Conservation (phyloP, 2,797 vertebrate genomes). For the Corythornis leucogaster region DNA sequence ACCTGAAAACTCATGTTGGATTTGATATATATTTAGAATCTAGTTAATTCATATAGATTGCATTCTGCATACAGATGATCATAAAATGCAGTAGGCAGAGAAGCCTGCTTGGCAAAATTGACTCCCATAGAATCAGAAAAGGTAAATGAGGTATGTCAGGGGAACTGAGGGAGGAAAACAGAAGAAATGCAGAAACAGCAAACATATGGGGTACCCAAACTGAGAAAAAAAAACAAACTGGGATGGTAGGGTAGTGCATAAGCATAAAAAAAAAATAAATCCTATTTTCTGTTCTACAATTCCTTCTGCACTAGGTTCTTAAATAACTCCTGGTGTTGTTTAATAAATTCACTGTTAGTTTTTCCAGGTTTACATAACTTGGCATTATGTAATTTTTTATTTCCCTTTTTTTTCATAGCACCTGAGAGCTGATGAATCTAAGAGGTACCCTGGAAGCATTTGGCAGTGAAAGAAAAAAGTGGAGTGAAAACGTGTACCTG, state of each 20-base stretch:
- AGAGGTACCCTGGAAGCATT: background rate
- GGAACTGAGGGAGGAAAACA: slow-evolving; percentile 13
- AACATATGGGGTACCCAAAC: slow-evolving; percentile 12
- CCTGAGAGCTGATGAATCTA: background rate
- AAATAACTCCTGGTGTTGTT: slow-evolving; percentile 18
- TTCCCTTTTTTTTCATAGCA: background rate
- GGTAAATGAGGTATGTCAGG: slow-evolving; percentile 6
- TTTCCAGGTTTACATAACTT: slow-evolving; percentile 17
- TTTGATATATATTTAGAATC: slow-evolving; percentile 63
- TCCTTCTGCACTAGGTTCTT: background rate
- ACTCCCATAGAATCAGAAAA: slow-evolving; percentile 1
- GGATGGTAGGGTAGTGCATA: background rate
- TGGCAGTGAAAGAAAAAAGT: background rate
- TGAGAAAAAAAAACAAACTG: background rate
- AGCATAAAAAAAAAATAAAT: background rate
- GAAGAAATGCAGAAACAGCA: slow-evolving; percentile 14
- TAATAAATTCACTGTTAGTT: slow-evolving; percentile 5
- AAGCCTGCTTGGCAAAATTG: slow-evolving; percentile 6
- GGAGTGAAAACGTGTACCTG: background rate
- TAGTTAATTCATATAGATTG: slow-evolving; percentile 44
- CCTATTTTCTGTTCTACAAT: background rate
- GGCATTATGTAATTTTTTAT: background rate
- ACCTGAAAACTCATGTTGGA: slow-evolving; percentile 45
- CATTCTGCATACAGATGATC: slow-evolving; percentile 42
- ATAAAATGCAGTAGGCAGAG: slow-evolving; percentile 33